Base-by-base conservation (phyloP, 2,888 invertebrate genomes). In the Agriopis marginaria region DNA sequence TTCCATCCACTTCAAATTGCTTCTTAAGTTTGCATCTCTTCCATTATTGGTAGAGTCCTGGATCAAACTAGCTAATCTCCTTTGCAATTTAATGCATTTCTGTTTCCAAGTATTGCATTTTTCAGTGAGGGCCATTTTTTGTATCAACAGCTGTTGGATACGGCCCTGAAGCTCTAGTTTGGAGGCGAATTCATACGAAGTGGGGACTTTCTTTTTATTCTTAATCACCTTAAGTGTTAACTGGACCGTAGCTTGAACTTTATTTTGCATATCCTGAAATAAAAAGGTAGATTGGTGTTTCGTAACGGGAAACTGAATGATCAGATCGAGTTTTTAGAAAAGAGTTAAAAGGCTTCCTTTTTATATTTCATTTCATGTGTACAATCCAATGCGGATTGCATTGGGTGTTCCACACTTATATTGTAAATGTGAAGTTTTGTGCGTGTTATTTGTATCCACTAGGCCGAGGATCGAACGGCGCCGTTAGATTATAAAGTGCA, bases 121-220 rank as follows among this genome's bases (percentile, higher is more conserved):
- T 51, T 73, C 49, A 47, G 59, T 74, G 9, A 76, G 70, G 0
- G 72, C 51, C 58, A 61, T 71, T 67, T 74, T 76, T 40, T 76
- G 75, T 44, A 76, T 76, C 61, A 76, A 39, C 3, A 76, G 54
- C 50, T 76, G 75, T 66, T 76, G 68, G 42, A 74, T 74, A 45
- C 74, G 74, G 10, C 75, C 75, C 17, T 70, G 65, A 6, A 76
- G 74, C 5, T 65, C 70, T 32, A 73, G 62, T 50, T 67, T 75
- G 47, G 72, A 55, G 32, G 49, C 59, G 8, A 53, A 70, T 39
- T 72, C 61, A 40, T 69, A 60, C 9, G 63, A 55, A 49, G 62
- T 9, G 7, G 32, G 60, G 62, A 32, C 32, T 64, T 39, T 62
- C 54, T 47, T 61, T 71, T 65, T 66, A 44, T 71, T 69, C 40